Evolutionary conservation across 2,797 vertebrate species (phyloP).

Genomic region (Sphenodon punctatus): DNA sequence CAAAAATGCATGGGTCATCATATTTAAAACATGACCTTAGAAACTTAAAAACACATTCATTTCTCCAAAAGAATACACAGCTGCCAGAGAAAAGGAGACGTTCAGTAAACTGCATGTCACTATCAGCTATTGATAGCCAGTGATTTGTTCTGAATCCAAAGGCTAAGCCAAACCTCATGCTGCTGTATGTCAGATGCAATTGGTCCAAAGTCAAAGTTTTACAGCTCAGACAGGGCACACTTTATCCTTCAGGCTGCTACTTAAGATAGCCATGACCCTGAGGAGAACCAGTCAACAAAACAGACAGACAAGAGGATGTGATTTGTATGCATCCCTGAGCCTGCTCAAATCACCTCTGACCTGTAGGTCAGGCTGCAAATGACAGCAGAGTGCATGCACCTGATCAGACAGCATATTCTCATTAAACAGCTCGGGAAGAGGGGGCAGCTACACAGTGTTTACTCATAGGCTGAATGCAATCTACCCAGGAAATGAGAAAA

Average conservation of each 20-base stretch:
- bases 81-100: slow-evolving; percentile 73
- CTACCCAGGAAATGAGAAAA: slow-evolving; percentile 73
- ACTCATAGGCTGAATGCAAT: slow-evolving; percentile 75
- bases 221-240: slow-evolving; percentile 80
- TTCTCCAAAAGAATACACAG: slow-evolving; percentile 56
- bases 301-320: slow-evolving; percentile 85
- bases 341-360: slow-evolving; percentile 82
- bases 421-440: slow-evolving; percentile 80
- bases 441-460: slow-evolving; percentile 74
- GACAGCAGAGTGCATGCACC: slow-evolving; percentile 83
- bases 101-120: slow-evolving; percentile 77
- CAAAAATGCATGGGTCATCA: slow-evolving; percentile 25
- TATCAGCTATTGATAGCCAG: slow-evolving; percentile 80
- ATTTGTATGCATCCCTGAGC: slow-evolving; percentile 84
- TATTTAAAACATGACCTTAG: slow-evolving; percentile 65
- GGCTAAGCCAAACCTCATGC: slow-evolving; percentile 82
- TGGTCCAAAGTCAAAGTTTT: slow-evolving; percentile 83
- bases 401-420: slow-evolving; percentile 83
- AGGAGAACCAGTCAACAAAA: slow-evolving; percentile 86
- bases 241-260: slow-evolving; percentile 85
- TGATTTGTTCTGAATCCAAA: slow-evolving; percentile 83
- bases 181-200: slow-evolving; percentile 82
- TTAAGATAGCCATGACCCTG: slow-evolving; percentile 85
- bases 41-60: slow-evolving; percentile 65
- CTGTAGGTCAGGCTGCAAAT: slow-evolving; percentile 82